Evolutionary conservation across 2,113 vertebrate species (phyloP), one percentile per base, ranked within the genome.

Genomic region (Sceloporus tristichus): DNA sequence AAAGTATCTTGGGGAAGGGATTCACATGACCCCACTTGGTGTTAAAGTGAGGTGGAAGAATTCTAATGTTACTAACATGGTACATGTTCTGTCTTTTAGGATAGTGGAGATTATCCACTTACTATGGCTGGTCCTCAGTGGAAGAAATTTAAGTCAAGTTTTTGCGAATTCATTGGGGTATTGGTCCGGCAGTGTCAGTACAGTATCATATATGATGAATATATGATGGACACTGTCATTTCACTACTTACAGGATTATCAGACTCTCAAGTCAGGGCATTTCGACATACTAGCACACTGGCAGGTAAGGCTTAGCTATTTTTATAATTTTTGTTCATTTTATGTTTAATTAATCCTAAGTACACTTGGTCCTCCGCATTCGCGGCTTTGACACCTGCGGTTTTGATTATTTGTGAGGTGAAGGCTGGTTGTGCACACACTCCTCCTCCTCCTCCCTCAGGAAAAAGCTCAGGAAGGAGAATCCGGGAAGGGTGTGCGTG

Each of bases 151-250:
- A 99, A 99, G 91, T 98, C 98, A 91, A 99, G 98, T 94, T 99
- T 99, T 96, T 99, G 99, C 96, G 99, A 99, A 97, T 99, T 99
- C 95, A 99, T 99, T 94, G 96, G 97, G 0, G 99, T 99, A 23
- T 97, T 99, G 59, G 98, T 99, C 90, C 98, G 99, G 88, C 99
- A 99, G 81, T 99, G 99, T 96, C 99, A 99, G 70, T 99, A 99
- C 94, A 99, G 99, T 96, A 99, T 99, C 97, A 99, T 99, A 97
- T 99, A 99, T 94, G 99, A 99, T 94, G 99, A 99, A 66, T 99
- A 99, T 94, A 99, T 99, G 98, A 99, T 99, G 99, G 99, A 99
- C 91, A 99, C 98, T 2, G 97, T 99, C 90, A 99, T 99, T 95
- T 99, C 99, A 65, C 98, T 99, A 91, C 98, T 99, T 73, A 99